Conservation (phyloP, 1,140 invertebrate genomes). For the Notospermus geniculatus region DNA sequence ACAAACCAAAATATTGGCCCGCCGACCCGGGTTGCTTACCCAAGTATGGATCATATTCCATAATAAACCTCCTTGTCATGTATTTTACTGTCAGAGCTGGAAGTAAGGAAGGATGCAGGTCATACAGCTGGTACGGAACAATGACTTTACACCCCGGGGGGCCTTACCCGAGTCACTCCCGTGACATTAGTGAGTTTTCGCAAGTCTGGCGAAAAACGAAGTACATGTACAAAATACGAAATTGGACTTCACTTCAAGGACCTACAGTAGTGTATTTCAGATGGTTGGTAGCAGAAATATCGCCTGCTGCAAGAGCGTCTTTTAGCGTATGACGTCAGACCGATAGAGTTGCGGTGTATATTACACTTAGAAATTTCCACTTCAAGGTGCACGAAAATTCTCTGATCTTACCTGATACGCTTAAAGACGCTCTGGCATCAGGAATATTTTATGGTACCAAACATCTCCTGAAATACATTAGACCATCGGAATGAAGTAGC, state of each 20-base stretch:
- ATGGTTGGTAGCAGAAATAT: too few relatives aligned
- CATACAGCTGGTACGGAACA: background rate
- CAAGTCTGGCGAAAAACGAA: background rate
- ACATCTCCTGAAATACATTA: too few relatives aligned
- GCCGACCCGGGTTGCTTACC: conserved; percentile 36
- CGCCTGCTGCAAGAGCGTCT: too few relatives aligned
- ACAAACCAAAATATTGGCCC: background rate
- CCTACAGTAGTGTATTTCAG: too few relatives aligned
- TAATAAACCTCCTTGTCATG: conserved; percentile 57
- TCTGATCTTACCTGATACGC: background rate
- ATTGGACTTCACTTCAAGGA: background rate
- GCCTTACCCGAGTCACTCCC: background rate
- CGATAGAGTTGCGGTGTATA: too few relatives aligned
- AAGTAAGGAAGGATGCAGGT: conserved; percentile 23
- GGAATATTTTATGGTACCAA: too few relatives aligned
- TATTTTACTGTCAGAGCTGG: conserved; percentile 59
- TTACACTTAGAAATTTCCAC: too few relatives aligned
- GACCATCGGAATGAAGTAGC: too few relatives aligned
- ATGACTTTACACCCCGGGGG: too few relatives aligned
- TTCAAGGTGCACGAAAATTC: too few relatives aligned
- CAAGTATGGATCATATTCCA: conserved; percentile 57
- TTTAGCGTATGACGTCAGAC: too few relatives aligned
- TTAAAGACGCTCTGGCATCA: background rate
- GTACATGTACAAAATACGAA: background rate
- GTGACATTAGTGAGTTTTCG: too few relatives aligned